Percentiles rank a stretch among this genome's conserved stretches.
Conservation (phyloP, 2,113 vertebrate species). For the Spea bombifrons region DNA sequence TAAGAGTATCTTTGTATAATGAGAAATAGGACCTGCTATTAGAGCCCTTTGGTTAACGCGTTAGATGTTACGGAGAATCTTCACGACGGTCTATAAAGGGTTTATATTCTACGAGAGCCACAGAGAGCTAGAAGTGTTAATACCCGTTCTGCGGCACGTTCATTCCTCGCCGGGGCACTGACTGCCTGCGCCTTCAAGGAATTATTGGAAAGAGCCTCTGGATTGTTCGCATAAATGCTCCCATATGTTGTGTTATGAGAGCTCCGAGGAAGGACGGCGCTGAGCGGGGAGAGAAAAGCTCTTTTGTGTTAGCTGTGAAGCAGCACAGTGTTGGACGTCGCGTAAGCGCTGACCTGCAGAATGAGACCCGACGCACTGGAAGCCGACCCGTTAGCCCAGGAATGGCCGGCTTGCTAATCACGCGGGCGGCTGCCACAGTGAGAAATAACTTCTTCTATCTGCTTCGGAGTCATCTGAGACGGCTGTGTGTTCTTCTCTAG, state of each 20-base stretch:
- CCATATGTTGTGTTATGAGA: not conserved
- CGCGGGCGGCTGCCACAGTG: not conserved
- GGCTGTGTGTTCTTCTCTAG: not conserved
- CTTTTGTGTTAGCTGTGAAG: not conserved
- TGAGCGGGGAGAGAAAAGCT: conserved; percentile 1
- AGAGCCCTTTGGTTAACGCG: too few relatives aligned
- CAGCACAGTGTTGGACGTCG: not conserved
- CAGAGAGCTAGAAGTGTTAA: too few relatives aligned
- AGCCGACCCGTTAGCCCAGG: not conserved
- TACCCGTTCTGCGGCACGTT: too few relatives aligned
- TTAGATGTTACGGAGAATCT: too few relatives aligned
- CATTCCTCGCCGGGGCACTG: too few relatives aligned
- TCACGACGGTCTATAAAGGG: too few relatives aligned
- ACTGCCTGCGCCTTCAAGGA: not conserved
- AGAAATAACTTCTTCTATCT: conserved; percentile 10
- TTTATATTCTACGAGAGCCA: too few relatives aligned
- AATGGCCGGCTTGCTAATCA: not conserved
- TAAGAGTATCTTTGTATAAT: too few relatives aligned
- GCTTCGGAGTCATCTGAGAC: not conserved
- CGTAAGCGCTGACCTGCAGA: conserved; percentile 17
- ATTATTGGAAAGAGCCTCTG: not conserved
- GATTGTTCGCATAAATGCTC: not conserved
- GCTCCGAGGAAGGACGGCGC: not conserved
- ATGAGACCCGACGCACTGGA: conserved; percentile 23
- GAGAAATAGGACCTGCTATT: too few relatives aligned